Base-by-base conservation (phyloP, 2,888 invertebrate genomes). In the Celastrina argiolus region DNA sequence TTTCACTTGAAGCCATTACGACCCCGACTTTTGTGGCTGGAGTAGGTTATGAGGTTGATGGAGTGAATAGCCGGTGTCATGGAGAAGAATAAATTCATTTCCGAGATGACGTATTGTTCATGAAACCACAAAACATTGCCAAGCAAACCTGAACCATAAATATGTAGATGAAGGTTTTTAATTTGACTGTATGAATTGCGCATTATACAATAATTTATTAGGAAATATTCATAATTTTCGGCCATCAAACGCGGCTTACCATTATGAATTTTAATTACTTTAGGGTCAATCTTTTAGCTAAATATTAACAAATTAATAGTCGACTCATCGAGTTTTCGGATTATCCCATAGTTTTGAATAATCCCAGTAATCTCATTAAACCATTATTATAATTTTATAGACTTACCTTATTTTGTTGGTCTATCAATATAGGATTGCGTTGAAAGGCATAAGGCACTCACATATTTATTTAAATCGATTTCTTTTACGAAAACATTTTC, bases 41-140 rank as follows among this genome's bases (percentile, higher is more conserved):
- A 58, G 36, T 39, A 61, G 61, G 61, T 61, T 61, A 61, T 39
- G 36, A 61, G 61, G 61, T 61, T 61, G 61, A 39, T 18, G 39
- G 36, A 61, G 36, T 61, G 36, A 39, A 39, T 61, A 22, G 22
- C 22, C 61, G 14, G 36, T 61, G 61, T 36, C 61, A 39, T 36
- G 39, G 61, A 61, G 18, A 22, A 36, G 36, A 61, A 61, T 61
- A 61, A 61, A 61, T 61, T 39, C 39, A 61, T 61, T 39, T 61
- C 61, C 12, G 12, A 18, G 61, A 61, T 36, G 18, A 61, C 39
- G 61, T 36, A 39, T 61, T 61, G 61, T 61, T 36, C 61, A 14
- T 12, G 10, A 18, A 61, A 61, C 34, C 22, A 39, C 22, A 51
- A 51, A 51, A 51, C 22, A 22, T 26, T 51, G 22, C 51, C 26